phyloP scores from a whole-genome alignment of 2,113 vertebrate species.

The human (Homo sapiens) region GRCh38 chr14:73968001-73968500 shows the following conservation, averaged over 20 bases:
- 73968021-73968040: no score
- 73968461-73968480: no score
- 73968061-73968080: no score
- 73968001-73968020: no score
- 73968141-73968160: background rate
- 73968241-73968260: background rate
- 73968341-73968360: background rate
- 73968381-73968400: background rate
- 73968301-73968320: background rate
- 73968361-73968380: background rate
- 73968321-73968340: background rate
- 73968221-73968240: background rate
- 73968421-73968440: background rate
- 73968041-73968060: no score
- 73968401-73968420: background rate
- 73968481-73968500: no score
- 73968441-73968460: no score
- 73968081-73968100: no score
- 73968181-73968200: background rate
- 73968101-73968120: no score
- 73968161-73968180: background rate
- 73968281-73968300: slow-evolving; percentile 19
- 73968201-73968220: background rate
- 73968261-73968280: background rate
- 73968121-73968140: no score